Conservation (phyloP, 2,888 invertebrate genomes). For the Orchesella flavescens region DNA sequence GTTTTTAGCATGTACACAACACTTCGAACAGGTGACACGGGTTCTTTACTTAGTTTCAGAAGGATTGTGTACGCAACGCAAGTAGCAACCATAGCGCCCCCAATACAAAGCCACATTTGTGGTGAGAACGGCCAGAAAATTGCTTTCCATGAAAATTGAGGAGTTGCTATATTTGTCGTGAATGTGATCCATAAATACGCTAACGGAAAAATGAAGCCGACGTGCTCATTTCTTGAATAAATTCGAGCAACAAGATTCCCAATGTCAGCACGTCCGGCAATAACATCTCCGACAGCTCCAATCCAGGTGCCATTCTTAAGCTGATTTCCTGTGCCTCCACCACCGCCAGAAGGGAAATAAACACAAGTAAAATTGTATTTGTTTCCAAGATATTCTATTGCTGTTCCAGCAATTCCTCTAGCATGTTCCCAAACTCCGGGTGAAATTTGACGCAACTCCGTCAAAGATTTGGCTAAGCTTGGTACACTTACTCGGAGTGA, state of each 20-base stretch:
- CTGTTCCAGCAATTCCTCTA: slow-evolving; percentile 46
- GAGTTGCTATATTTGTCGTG: slow-evolving; percentile 52
- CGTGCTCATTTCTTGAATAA: slow-evolving; percentile 30
- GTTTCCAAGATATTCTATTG: slow-evolving; percentile 26
- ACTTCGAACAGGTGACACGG: no score
- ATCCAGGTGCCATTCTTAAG: slow-evolving; percentile 53
- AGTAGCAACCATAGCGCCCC: no score
- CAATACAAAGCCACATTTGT: slow-evolving; percentile 29
- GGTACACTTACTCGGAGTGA: background rate
- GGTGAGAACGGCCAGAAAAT: slow-evolving; percentile 49
- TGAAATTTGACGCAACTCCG: no score
- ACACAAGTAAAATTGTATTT: slow-evolving; percentile 57
- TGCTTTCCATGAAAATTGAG: slow-evolving; percentile 59
- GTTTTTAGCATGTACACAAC: no score
- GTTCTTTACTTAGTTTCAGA: no score
- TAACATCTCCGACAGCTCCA: slow-evolving; percentile 57
- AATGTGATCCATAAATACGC: slow-evolving; percentile 60
- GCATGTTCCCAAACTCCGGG: background rate
- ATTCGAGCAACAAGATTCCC: slow-evolving; percentile 56
- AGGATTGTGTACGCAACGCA: no score
- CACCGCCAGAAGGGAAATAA: slow-evolving; percentile 62
- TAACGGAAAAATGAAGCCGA: slow-evolving; percentile 52
- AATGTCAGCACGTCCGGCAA: slow-evolving; percentile 46
- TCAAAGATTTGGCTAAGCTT: no score
- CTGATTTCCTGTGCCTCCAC: slow-evolving; percentile 40